Base-by-base conservation (phyloP, 2,888 invertebrate species). In the Melangyna quadrimaculata region DNA sequence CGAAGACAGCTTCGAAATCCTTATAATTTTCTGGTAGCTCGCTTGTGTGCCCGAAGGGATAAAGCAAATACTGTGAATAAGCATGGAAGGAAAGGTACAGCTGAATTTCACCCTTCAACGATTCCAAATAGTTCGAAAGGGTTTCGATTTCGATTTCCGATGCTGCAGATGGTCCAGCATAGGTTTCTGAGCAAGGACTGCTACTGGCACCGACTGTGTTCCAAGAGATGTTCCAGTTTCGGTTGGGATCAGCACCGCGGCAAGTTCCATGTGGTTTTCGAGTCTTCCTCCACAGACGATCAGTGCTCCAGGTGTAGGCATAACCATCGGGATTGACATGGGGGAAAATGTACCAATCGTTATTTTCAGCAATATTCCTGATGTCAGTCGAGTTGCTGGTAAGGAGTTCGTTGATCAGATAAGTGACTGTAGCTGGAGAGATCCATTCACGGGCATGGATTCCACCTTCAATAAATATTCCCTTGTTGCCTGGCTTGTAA, bases 401-500 rank as follows among this genome's bases (percentile, higher is more conserved):
- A 2, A 95, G 90, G 1, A 96, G 90, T 89, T 95, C 93, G 84
- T 95, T 93, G 5, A 94, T 91, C 2, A 95, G 90, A 88, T 94
- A 95, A 0, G 95, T 94, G 0, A 94, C 90, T 0, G 95, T 93
- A 0, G 95, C 95, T 0, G 95, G 94, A 0, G 94, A 93, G 8
- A 96, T 93, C 96, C 96, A 97, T 91, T 97, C 97, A 57, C 97
- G 94, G 0, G 94, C 96, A 83, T 96, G 94, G 88, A 96, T 95
- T 27, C 94, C 94, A 24, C 91, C 94, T 90, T 95, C 95, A 81
- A 94, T 90, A 70, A 94, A 94, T 69, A 95, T 91, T 1, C 93
- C 93, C 0, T 94, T 93, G 77, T 94, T 91, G 88, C 93, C 90
- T 0, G 88, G n/a, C 19, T 92, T 91, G 67, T 93, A 91, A 90